phyloP scores from a whole-genome alignment of 2,888 invertebrate genomes.

The Synergus umbraculus region DNA sequence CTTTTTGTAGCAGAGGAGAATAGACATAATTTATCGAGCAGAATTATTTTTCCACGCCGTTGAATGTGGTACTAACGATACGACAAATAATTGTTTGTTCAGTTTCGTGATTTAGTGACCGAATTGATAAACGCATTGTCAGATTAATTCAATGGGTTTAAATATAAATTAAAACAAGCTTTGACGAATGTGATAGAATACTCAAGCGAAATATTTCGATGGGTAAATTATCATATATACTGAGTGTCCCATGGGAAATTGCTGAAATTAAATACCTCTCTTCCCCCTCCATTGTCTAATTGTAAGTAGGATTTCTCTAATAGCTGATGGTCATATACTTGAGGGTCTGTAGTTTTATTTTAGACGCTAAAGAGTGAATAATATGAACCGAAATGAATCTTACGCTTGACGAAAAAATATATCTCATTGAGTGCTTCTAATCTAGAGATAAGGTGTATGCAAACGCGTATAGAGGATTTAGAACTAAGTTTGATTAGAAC shows the following conservation, averaged over 20 bases:
- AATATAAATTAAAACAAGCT: not conserved
- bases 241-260: too few relatives aligned
- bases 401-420: not conserved
- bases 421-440: too few relatives aligned
- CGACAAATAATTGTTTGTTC: slow-evolving; percentile 10
- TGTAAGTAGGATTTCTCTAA: too few relatives aligned
- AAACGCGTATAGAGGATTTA: too few relatives aligned
- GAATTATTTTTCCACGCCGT: not conserved
- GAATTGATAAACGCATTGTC: not conserved
- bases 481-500: too few relatives aligned
- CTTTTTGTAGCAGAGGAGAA: not conserved
- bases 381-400: not conserved
- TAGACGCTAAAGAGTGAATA: too few relatives aligned
- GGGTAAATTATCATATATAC: not conserved
- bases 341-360: too few relatives aligned
- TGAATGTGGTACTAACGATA: slow-evolving; percentile 1
- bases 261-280: too few relatives aligned
- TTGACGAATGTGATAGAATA: not conserved
- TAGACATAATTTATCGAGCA: not conserved
- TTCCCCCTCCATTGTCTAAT: too few relatives aligned
- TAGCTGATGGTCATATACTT: too few relatives aligned
- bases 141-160: not conserved
- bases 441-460: too few relatives aligned
- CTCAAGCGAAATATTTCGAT: not conserved
- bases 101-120: not conserved